phyloP scores from a whole-genome alignment of 1,140 invertebrate genomes.

The Helicoverpa zea region DNA sequence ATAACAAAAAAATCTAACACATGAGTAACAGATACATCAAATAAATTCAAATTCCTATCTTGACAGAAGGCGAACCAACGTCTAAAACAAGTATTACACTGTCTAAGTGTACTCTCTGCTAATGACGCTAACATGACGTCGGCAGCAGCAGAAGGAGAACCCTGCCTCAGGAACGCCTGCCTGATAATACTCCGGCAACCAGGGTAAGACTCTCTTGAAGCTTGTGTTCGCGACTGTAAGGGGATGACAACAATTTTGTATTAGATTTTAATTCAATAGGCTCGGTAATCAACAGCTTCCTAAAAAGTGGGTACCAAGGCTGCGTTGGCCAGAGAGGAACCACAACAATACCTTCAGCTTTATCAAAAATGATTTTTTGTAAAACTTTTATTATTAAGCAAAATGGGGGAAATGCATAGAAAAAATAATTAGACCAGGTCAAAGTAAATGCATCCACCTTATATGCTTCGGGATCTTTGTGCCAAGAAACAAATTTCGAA shows the following conservation, averaged over 20 bases:
- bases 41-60: neutral
- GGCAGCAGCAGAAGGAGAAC: slow-evolving; percentile 48
- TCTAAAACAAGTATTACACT: slow-evolving; percentile 60
- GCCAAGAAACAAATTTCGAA: slow-evolving; percentile 53
- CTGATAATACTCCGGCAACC: slow-evolving; percentile 55
- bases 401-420: slow-evolving; percentile 60
- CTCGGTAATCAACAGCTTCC: slow-evolving; percentile 17
- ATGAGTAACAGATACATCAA: neutral
- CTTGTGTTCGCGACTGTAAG: slow-evolving; percentile 39
- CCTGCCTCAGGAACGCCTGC: slow-evolving; percentile 48
- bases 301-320: slow-evolving; percentile 46
- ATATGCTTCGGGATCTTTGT: slow-evolving; percentile 53
- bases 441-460: slow-evolving; percentile 34
- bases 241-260: slow-evolving; percentile 14
- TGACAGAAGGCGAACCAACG: slow-evolving; percentile 48
- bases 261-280: neutral
- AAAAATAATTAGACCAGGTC: slow-evolving; percentile 20
- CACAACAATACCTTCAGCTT: slow-evolving; percentile 35
- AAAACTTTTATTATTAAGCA: slow-evolving; percentile 55
- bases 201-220: slow-evolving; percentile 32
- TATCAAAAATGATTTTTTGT: slow-evolving; percentile 53
- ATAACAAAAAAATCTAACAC: slow-evolving; percentile 4
- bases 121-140: slow-evolving; percentile 57
- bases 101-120: slow-evolving; percentile 58
- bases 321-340: slow-evolving; percentile 47